Conservation (phyloP, 2,888 invertebrate genomes). For the Lithophane ornitopus region DNA sequence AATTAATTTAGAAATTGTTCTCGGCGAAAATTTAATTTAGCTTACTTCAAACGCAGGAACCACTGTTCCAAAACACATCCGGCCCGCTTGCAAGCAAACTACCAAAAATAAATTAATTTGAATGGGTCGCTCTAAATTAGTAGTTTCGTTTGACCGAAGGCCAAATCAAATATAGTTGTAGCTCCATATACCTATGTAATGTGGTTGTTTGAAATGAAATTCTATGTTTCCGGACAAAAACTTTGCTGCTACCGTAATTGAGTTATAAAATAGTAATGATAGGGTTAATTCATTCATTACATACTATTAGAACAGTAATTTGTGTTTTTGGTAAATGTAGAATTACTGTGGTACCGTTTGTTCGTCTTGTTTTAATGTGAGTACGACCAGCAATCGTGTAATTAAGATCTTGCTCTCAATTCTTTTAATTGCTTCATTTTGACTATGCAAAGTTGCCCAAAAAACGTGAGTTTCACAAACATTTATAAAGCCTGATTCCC, state of each 20-base stretch:
- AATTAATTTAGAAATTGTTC: constrained; percentile 69
- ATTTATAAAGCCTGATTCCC: constrained; percentile 11
- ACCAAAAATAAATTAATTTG: constrained; percentile 66
- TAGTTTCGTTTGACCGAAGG: constrained; percentile 58
- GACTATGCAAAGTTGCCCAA: constrained; percentile 31
- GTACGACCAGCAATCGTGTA: constrained; percentile 34
- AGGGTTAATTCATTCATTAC: constrained; percentile 63
- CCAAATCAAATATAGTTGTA: constrained; percentile 62
- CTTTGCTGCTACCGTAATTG: constrained; percentile 52
- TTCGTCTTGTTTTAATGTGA: constrained; percentile 42
- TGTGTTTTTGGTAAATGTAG: constrained; percentile 48
- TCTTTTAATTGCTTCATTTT: constrained; percentile 46
- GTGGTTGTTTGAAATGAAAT: constrained; percentile 51
- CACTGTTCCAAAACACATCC: constrained; percentile 63
- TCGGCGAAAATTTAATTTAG: constrained; percentile 67
- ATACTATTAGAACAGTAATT: constrained; percentile 54
- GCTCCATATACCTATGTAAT: constrained; percentile 26
- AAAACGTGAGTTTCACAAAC: constrained; percentile 31
- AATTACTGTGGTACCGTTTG: constrained; percentile 47
- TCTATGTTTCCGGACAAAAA: constrained; percentile 60
- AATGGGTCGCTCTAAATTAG: constrained; percentile 59
- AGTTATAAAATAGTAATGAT: constrained; percentile 63
- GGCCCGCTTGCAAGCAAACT: constrained; percentile 60
- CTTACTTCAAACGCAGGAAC: constrained; percentile 67
- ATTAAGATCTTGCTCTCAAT: constrained; percentile 50